Evolutionary conservation across 2,888 invertebrate species (phyloP).

Genomic region (Drosophila eohydei): DNA sequence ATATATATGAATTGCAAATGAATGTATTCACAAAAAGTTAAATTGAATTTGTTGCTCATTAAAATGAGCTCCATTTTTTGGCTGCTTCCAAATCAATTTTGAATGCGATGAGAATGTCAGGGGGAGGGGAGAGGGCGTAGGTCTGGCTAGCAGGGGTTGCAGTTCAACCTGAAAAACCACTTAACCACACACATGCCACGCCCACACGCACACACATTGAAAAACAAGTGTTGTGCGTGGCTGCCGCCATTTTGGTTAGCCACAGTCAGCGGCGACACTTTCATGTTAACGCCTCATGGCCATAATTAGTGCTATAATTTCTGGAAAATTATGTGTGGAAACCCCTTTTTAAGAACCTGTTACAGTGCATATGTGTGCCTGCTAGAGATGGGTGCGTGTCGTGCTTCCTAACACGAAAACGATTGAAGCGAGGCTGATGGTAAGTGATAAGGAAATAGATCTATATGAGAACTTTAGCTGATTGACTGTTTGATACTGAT

Average conservation of each 20-base stretch:
- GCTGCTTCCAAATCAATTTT: conserved; percentile 35
- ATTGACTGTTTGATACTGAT: background rate
- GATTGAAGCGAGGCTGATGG: too few species aligned
- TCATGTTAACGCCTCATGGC: conserved; percentile 52
- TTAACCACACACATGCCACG: conserved; percentile 58
- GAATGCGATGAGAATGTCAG: background rate
- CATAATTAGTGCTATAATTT: conserved; percentile 76
- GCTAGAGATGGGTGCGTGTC: conserved; percentile 1
- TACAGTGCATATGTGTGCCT: background rate
- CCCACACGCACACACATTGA: conserved; percentile 7
- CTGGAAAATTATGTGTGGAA: conserved; percentile 64
- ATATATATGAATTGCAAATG: conserved; percentile 71
- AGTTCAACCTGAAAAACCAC: conserved; percentile 65
- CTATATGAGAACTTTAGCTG: background rate
- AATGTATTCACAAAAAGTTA: conserved; percentile 65
- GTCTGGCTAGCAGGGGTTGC: background rate
- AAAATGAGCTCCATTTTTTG: conserved; percentile 62
- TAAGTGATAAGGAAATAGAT: background rate
- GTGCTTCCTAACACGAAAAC: background rate
- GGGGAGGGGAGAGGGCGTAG: background rate
- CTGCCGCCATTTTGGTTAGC: conserved; percentile 64
- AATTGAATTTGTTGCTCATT: conserved; percentile 75
- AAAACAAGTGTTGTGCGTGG: conserved; percentile 12
- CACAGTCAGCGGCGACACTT: conserved; percentile 47
- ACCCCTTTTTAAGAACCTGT: conserved; percentile 27